Percentiles rank a stretch among this genome's conserved stretches.
These are phyloP conservation scores for Acromyrmex heyeri DNA, from an alignment of 1,140 invertebrate species.

Conservation along the genomic window DNA sequence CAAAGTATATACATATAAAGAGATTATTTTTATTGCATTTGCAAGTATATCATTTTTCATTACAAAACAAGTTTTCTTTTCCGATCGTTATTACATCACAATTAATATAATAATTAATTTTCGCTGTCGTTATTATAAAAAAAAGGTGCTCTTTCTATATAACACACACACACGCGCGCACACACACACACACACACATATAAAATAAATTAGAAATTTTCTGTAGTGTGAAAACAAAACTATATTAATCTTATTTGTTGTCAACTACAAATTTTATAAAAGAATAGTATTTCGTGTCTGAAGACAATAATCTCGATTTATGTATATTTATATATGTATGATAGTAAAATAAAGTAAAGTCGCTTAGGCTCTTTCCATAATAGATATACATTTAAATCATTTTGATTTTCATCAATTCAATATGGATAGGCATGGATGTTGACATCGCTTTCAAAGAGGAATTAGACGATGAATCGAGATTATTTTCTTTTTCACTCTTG, in stretches of 20 bases:
- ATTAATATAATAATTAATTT: background rate
- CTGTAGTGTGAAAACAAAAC: background rate
- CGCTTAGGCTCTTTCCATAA: too few species aligned
- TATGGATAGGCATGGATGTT: background rate
- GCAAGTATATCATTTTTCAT: constrained; percentile 1
- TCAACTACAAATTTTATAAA: background rate
- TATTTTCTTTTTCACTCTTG: background rate
- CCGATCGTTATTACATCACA: background rate
- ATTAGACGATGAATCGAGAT: constrained; percentile 14
- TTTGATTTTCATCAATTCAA: too few species aligned
- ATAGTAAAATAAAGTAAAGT: background rate
- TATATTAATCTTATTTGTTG: background rate
- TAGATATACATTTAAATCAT: too few species aligned
- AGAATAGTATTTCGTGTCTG: background rate
- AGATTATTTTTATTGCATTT: background rate
- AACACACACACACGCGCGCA: too few species aligned
- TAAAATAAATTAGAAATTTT: constrained; percentile 15
- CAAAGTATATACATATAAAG: constrained; percentile 7
- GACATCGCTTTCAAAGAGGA: background rate
- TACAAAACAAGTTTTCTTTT: constrained; percentile 8
- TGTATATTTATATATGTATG: too few species aligned
- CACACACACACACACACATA: too few species aligned
- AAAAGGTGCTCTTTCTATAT: background rate
- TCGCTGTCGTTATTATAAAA: background rate
- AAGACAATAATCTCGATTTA: constrained; percentile 14